Base-by-base conservation (phyloP, 2,888 invertebrate genomes). In the Ornithoptera priamus region DNA sequence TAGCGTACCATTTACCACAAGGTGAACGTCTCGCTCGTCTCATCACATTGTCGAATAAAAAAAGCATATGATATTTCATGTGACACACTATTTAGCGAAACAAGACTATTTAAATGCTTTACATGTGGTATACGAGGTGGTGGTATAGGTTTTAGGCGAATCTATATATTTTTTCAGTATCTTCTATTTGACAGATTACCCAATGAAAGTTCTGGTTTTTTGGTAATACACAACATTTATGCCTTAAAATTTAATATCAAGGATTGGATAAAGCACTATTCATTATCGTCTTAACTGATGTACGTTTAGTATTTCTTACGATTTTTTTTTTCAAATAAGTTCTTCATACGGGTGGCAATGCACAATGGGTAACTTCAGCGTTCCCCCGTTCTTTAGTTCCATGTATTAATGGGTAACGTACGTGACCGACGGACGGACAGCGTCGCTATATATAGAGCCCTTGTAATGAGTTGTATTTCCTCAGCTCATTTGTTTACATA, bases 371-470 rank as follows among this genome's bases (percentile, higher is more conserved):
- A 50, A 62, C 60, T 62, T 62, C 65, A 59, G 65, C 61, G 53
- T 53, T 63, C 46, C 65, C 65, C 76, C 75, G 78, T 78, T 81
- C 78, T 80, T 30, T 80, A 80, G 80, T 81, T 82, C 83, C 82
- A 81, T 81, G 84, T 85, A 86, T 88, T 85, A 88, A 87, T 88
- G 85, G 80, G 77, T 71, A 74, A 74, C 71, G 80, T 78, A 87
- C 87, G 87, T 88, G 87, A 84, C 85, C 80, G 82, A 80, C 83
- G 76, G 81, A 83, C 82, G 77, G 76, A 80, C 83, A 80, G 75
- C 78, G 74, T 69, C 63, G 74, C 85, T 85, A 85, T 85, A 83
- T 84, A 83, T 83, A 82, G 81, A 79, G 75, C 73, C 71, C 76
- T 74, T 75, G 80, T 86, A 86, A 86, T 85, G 83, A 82, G 76